Base-by-base conservation (phyloP, 2,888 invertebrate species). In the Bedellia somnulentella region DNA sequence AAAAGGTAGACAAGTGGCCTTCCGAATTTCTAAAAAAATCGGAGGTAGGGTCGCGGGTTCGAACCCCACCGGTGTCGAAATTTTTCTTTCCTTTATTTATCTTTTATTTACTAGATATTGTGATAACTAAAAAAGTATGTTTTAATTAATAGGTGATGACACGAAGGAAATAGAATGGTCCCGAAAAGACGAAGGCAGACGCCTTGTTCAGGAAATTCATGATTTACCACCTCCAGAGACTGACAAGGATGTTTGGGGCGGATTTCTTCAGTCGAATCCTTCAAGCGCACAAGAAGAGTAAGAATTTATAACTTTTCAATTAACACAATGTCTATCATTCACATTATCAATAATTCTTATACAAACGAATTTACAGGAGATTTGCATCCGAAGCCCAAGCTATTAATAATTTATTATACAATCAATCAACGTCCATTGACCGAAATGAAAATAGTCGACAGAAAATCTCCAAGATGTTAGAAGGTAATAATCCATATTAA, bases 111-210 rank as follows among this genome's bases (percentile, higher is more conserved):
- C n/a, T n/a, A n/a, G n/a, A n/a, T n/a, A n/a, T n/a, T n/a, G n/a
- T n/a, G n/a, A n/a, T n/a, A n/a, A n/a, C n/a, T n/a, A n/a, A n/a
- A n/a, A n/a, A n/a, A n/a, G n/a, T n/a, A n/a, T n/a, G n/a, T n/a
- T n/a, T n/a, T n/a, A n/a, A n/a, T n/a, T n/a, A n/a, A n/a, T n/a
- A n/a, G n/a, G n/a, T n/a, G n/a, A n/a, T n/a, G n/a, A n/a, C n/a
- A n/a, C n/a, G n/a, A n/a, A 39, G 1, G 53, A 57, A 37, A 71
- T 73, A 10, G 60, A 67, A 35, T 76, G 76, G 77, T 62, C 70
- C 0, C 49, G 57, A 14, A 16, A 48, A 5, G 55, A 60, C 9
- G 39, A 40, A 1, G 54, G 53, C 2, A 59, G 53, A 34, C 45
- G 43, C 2, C 40, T 75, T n/a, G 48, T 77, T 1, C 76, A 77